Evolutionary conservation across 2,113 vertebrate species (phyloP).

Genomic region (Xenopus borealis): DNA sequence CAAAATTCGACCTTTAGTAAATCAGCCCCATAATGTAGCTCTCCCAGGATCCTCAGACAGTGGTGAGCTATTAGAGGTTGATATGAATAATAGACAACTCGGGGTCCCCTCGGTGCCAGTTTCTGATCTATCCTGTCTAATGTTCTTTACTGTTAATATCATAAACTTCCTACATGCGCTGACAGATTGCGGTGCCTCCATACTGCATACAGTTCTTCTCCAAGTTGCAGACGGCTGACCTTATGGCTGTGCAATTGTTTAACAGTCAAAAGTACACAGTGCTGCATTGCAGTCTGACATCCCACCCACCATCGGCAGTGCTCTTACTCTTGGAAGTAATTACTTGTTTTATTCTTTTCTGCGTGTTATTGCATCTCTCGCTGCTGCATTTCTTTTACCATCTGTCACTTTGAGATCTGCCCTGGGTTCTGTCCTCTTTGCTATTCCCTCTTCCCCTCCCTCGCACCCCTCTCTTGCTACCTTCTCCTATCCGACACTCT

Average conservation of each 20-base stretch:
- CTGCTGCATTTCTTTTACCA: not conserved
- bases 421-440: not conserved
- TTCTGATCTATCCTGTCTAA: too few species aligned
- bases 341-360: not conserved
- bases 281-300: slow-evolving; percentile 36
- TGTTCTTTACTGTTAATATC: too few species aligned
- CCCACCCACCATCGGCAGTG: slow-evolving; percentile 7
- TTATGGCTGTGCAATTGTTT: slow-evolving; percentile 14
- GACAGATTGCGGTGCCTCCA: too few species aligned
- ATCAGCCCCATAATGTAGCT: too few species aligned
- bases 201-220: too few species aligned
- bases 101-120: too few species aligned
- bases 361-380: not conserved
- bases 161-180: too few species aligned
- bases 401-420: not conserved
- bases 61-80: too few species aligned
- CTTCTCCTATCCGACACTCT: not conserved
- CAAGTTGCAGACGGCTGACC: not conserved
- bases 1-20: too few species aligned
- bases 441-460: not conserved
- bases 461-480: not conserved
- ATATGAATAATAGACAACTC: too few species aligned
- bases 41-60: too few species aligned
- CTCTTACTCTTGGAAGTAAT: slow-evolving; percentile 5
- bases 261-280: slow-evolving; percentile 13